Base-by-base conservation (phyloP, 2,888 invertebrate genomes). In the Polyommatus iphigenia region DNA sequence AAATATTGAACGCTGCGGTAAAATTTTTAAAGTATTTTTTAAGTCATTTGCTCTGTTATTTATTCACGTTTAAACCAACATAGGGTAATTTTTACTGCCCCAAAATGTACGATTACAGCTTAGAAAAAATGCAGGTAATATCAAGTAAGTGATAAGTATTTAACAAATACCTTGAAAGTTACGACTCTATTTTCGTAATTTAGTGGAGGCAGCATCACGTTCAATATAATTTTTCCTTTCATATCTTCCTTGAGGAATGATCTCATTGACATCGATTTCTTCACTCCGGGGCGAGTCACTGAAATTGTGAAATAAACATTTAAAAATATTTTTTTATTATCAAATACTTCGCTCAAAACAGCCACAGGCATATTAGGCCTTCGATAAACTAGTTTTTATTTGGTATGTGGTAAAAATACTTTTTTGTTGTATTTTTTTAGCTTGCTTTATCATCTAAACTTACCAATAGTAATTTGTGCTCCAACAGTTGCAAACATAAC, bases 121-220 rank as follows among this genome's bases (percentile, higher is more conserved):
- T 13, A 46, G 10, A 10, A 46, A 46, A 46, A 46, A 46, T 46
- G 10, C 46, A 46, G 46, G 10, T 0, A 41, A 10, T 41, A 41
- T 41, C 41, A 2, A 41, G 8, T 41, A 41, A 41, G 2, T 41
- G 3, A 46, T 46, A 46, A 46, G 46, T 46, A 46, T 13, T 46
- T 3, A 13, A 46, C 54, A 54, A 54, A 54, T 84, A 96, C 95
- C 92, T 96, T 96, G 83, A 94, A 96, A 0, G 95, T 95, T 80
- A 94, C 92, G 77, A 95, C 93, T 7, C 91, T 86, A 72, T 92
- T 93, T 3, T 92, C 86, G 2, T 88, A 84, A 76, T 88, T 88
- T 54, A 95, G 87, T 0, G 94, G 84, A 0, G 95, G 95, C n/a
- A 96, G 84, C 1, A 90, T 86, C 36, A 96, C 88, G 76, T 93